These are phyloP conservation scores for Liolophura sinensis DNA, from an alignment of 1,140 invertebrate genomes.

Conservation along the genomic window DNA sequence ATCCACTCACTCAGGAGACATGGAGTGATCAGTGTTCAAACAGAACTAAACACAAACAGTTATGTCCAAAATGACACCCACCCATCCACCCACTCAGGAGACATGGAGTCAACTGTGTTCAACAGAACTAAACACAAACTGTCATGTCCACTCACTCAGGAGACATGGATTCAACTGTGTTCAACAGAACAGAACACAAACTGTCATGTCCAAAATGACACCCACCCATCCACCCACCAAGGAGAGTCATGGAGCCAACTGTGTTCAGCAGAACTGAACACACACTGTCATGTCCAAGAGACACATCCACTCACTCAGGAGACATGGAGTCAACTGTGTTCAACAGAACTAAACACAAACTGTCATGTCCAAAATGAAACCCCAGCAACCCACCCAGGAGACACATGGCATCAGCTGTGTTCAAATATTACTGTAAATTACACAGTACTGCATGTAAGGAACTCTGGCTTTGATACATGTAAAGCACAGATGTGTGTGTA, in stretches of 20 bases:
- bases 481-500: too few species aligned
- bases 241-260: slow-evolving; percentile 18
- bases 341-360: slow-evolving; percentile 25
- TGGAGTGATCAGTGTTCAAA: slow-evolving; percentile 10
- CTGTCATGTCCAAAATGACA: slow-evolving; percentile 12
- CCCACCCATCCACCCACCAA: slow-evolving; percentile 13
- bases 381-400: slow-evolving; percentile 15
- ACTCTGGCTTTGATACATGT: slow-evolving; percentile 39
- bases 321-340: slow-evolving; percentile 49
- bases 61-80: slow-evolving; percentile 15
- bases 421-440: slow-evolving; percentile 21
- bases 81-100: slow-evolving; percentile 13
- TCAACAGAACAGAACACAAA: slow-evolving; percentile 26
- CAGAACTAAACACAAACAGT: slow-evolving; percentile 13
- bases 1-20: slow-evolving; percentile 16
- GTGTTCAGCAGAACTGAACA: slow-evolving; percentile 17
- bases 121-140: slow-evolving; percentile 14
- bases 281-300: slow-evolving; percentile 21
- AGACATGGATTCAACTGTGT: slow-evolving; percentile 47
- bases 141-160: slow-evolving; percentile 34
- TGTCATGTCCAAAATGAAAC: slow-evolving; percentile 17
- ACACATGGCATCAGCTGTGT: slow-evolving; percentile 14
- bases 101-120: slow-evolving; percentile 12
- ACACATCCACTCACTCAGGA: slow-evolving; percentile 39
- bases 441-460: slow-evolving; percentile 32